Evolutionary conservation across 2,113 vertebrate genomes (phyloP), one percentile per base, ranked within the genome.

Genomic region (Helogale parvula): DNA sequence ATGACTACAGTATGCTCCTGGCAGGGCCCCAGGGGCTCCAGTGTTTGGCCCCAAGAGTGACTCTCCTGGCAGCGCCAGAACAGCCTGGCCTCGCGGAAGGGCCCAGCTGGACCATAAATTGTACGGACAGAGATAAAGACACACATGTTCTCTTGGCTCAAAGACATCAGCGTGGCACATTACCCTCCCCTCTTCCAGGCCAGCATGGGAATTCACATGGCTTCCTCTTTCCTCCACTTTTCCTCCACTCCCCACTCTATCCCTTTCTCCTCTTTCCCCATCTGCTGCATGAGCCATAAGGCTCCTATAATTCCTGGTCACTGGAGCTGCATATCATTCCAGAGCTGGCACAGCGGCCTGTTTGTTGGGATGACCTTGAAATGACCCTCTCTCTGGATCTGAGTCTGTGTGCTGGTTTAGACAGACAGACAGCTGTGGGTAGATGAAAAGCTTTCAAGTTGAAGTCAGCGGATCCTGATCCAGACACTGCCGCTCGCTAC

Each of bases 61-160:
- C 96, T 98, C 98, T 71, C 60, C n/a, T 71, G 98, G 99, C 98
- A 98, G 98, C 31, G 87, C 93, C 94, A 97, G 88, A 97, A 97
- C 93, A 97, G 95, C 91, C 92, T 47, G 90, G 60, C 35, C 96
- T 97, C 97, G 79, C 68, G 25, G 47, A 98, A 95, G 90, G 97
- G 93, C 90, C 96, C 12, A 57, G 27, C 94, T 96, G 98, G 97
- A 96, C 98, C 97, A 98, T 95, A 98, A 99, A 97, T 98, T 82
- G 80, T 92, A 82, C 85, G 47, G 50, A 96, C 93, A 97, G 83
- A 97, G 98, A 98, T 77, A 98, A 99, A 99, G 96, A 86, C 72
- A 74, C 89, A 93, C 86, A 97, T 98, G 98, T 98, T 98, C 98
- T 98, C 96, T n/a, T 74, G 90, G 93, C 86, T 97, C 95, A 95